Conservation (phyloP, 2,113 vertebrate genomes). For the Heloderma charlesbogerti region DNA sequence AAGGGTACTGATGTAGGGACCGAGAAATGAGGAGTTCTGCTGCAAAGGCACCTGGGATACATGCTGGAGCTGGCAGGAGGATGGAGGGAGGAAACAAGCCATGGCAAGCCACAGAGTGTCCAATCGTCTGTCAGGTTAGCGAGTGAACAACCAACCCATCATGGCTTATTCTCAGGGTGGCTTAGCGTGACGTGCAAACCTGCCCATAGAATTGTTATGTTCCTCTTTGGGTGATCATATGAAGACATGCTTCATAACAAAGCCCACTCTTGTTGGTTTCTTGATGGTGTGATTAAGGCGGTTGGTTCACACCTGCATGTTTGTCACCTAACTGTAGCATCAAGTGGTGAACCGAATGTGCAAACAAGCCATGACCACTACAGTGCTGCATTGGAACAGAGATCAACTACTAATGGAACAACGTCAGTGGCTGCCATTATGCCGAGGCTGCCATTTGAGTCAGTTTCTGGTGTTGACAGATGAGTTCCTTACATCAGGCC, state of each 20-base stretch:
- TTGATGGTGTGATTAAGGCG: background rate
- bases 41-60: no score
- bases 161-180: no score
- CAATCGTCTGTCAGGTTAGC: no score
- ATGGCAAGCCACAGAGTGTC: no score
- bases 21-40: no score
- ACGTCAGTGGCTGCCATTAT: background rate
- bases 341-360: background rate
- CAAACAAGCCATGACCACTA: background rate
- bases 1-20: no score
- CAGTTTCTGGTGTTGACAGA: background rate
- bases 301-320: background rate
- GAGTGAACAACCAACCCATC: no score
- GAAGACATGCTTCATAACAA: background rate
- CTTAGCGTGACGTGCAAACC: constrained; percentile 14
- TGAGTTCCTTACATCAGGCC: background rate
- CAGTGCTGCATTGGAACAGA: background rate
- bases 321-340: background rate
- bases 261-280: background rate
- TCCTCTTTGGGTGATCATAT: background rate
- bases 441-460: background rate
- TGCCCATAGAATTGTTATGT: constrained; percentile 18
- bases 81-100: no score
- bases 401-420: background rate
- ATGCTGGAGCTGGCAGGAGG: no score